Base-by-base conservation (phyloP, 92 coral and sea anemone species). In the Phenganax marumi region DNA sequence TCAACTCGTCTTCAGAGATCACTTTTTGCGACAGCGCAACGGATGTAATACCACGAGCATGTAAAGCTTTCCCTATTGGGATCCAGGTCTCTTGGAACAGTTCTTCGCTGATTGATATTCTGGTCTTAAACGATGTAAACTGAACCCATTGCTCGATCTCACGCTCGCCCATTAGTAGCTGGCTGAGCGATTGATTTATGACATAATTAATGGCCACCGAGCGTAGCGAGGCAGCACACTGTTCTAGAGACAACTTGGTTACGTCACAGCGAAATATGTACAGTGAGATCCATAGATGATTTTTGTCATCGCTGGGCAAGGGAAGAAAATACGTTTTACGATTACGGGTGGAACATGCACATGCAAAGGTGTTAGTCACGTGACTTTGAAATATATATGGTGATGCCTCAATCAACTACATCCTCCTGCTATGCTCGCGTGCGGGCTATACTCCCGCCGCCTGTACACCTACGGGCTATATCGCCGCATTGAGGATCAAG, bases 51-150 rank as follows among this genome's bases (percentile, higher is more conserved):
- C 99, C 97, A 11, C 99, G 93, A 1, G 89, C 85, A 47, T 85
- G 82, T 66, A 89, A 75, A 12, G 90, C 82, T 65, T 84, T 81
- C 17, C 91, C 97, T 16, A 84, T 56, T 21, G 93, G 92, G 16
- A 92, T 84, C 99, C 99, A 96, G 3, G 97, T 82, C 62, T 96
- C 91, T 80, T 96, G 99, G 58, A 96, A 92, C 70, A 92, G 85
- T 39, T 96, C 99, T 25, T 85, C 75, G 7, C 93, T 86, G 61
- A 92, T 74, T 12, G 75, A 19, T 13, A 89, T 91, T 1, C 85
- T 89, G 16, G 99, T 78, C 63, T 86, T 89, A 75, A 96, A 93
- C 52, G 89, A 81, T 4, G 93, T 95, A 68, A 96, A 92, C 86
- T 96, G 99, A 4, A 87, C 99, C 70, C 68, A 86, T 50, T 87